Base-by-base conservation (phyloP, 2,888 invertebrate species). In the Cosmia trapezina region DNA sequence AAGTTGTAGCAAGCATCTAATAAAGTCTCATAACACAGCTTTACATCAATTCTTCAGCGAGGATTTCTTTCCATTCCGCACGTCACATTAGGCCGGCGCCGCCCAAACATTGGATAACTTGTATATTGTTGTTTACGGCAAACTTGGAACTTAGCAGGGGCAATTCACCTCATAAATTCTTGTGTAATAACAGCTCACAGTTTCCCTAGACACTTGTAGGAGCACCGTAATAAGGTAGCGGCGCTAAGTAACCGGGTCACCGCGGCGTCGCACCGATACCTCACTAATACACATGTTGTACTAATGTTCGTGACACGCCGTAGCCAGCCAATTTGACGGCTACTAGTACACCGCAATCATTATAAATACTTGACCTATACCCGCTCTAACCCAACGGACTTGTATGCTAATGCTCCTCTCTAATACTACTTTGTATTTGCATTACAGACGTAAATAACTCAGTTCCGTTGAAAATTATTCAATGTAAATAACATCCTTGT, bases 101-200 rank as follows among this genome's bases (percentile, higher is more conserved):
- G 87, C 83, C 91, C 90, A 90, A 93, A 92, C 93, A 93, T 92
- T 90, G 93, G 92, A 90, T 91, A 95, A 95, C 91, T 95, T 94
- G 91, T 93, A 90, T 93, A 95, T 95, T 94, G 94, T 95, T 95
- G 94, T 96, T 95, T 95, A 95, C 93, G 91, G 89, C 89, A 91
- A 96, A 95, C 93, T 94, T 91, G 91, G 92, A 95, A 94, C 93
- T 93, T 92, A 92, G 91, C 89, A 88, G 88, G 89, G 90, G 91
- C 94, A 94, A 94, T 96, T 94, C 93, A 91, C 91, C 91, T 92
- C 93, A 93, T 96, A 96, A 95, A 95, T 95, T 94, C 91, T 89
- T 88, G 87, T 93, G 95, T 95, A 95, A 96, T 96, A 96, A 95
- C 95, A 93, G 92, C 93, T 93, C 91, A 89, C 93, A 94, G 94